These are phyloP conservation scores for Pachyuromys duprasi DNA, from an alignment of 2,797 vertebrate species.

Conservation along the genomic window DNA sequence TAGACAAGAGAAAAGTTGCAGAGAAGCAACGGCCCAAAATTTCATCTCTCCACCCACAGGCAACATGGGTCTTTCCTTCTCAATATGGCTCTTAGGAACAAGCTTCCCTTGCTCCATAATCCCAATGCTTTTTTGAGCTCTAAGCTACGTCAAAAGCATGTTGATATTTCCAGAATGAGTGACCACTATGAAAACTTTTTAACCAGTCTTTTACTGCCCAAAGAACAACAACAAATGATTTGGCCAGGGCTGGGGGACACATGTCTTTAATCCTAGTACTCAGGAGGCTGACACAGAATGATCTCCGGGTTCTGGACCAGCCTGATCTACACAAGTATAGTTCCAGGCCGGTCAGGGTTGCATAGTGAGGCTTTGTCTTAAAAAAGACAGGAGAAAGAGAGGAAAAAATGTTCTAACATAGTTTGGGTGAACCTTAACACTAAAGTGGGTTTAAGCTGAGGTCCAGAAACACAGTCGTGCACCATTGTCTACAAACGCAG, in stretches of 20 bases:
- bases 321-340: too few relatives aligned
- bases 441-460: too few relatives aligned
- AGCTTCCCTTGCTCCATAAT: background rate
- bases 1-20: background rate
- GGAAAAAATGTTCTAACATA: too few relatives aligned
- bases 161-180: background rate
- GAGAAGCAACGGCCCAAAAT: background rate
- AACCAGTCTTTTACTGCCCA: background rate
- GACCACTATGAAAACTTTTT: background rate
- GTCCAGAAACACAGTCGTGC: too few relatives aligned
- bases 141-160: background rate
- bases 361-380: too few relatives aligned
- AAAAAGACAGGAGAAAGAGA: background rate
- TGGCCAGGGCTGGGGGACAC: background rate
- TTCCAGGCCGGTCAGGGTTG: too few relatives aligned
- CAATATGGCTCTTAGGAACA: background rate
- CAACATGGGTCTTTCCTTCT: background rate
- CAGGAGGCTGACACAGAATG: background rate
- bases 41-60: background rate
- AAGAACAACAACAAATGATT: background rate
- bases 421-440: too few relatives aligned
- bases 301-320: background rate
- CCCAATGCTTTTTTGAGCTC: background rate
- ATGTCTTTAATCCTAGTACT: background rate
- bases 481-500: too few relatives aligned